phyloP scores from a whole-genome alignment of 2,888 invertebrate genomes.

The Leucoma salicis region DNA sequence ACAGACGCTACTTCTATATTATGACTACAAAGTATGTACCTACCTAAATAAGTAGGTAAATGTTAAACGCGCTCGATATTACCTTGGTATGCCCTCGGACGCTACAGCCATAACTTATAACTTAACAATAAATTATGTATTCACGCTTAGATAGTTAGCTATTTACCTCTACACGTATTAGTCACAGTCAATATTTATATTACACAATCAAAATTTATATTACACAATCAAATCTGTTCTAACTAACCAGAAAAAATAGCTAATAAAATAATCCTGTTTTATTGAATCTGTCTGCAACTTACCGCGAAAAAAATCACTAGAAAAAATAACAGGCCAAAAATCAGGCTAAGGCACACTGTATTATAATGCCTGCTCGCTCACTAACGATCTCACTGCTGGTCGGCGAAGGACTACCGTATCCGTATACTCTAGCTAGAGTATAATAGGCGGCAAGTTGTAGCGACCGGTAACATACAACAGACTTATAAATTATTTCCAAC shows the following conservation, averaged over 20 bases:
- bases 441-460: too few species aligned
- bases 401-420: conserved; percentile 19
- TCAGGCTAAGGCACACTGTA: conserved; percentile 10
- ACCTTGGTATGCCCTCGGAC: background rate
- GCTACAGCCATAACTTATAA: too few species aligned
- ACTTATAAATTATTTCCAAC: background rate
- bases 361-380: conserved; percentile 7
- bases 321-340: conserved; percentile 38
- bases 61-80: background rate
- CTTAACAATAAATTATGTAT: background rate
- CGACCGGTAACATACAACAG: too few species aligned
- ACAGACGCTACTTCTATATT: too few species aligned
- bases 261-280: background rate
- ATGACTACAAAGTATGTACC: too few species aligned
- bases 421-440: too few species aligned
- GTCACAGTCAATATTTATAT: background rate
- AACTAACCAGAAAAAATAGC: too few species aligned
- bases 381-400: conserved; percentile 16
- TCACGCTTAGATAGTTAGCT: background rate
- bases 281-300: too few species aligned
- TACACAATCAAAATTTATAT: too few species aligned
- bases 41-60: too few species aligned
- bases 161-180: background rate
- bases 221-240: too few species aligned
- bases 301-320: conserved; percentile 27